Conservation (phyloP, 53 echinoderm and acorn worm genomes). For the Zoroaster sp. region DNA sequence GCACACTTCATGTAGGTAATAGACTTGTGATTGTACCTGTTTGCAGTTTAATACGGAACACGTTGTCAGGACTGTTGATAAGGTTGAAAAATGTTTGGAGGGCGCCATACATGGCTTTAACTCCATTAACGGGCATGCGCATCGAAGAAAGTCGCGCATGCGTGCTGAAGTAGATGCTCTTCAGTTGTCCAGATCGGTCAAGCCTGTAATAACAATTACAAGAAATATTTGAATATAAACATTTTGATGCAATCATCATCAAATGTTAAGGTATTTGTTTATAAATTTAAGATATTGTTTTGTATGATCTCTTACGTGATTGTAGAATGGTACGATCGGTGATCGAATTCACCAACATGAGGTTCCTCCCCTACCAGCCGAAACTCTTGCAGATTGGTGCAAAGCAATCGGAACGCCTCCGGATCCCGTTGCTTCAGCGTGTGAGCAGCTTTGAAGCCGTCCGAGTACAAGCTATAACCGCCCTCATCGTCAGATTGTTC, state of each 20-base stretch:
- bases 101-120: slow-evolving; percentile 51
- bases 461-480: slow-evolving; percentile 2
- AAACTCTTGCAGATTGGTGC: slow-evolving; percentile 27
- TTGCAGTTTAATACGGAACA: slow-evolving; percentile 42
- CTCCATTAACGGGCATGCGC: slow-evolving; percentile 46
- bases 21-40: no score
- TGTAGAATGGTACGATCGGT: not conserved
- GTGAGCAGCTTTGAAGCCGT: slow-evolving; percentile 40
- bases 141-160: slow-evolving; percentile 49
- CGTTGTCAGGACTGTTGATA: slow-evolving; percentile 48
- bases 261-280: not conserved
- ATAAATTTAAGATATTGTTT: not conserved
- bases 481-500: not conserved
- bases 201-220: not conserved
- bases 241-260: not conserved
- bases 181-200: not conserved
- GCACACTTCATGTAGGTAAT: no score
- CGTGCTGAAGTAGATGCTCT: slow-evolving; percentile 52
- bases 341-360: slow-evolving; percentile 29
- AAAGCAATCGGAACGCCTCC: slow-evolving; percentile 1
- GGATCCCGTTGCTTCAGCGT: slow-evolving; percentile 9
- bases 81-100: slow-evolving; percentile 19
- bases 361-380: slow-evolving; percentile 48
- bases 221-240: not conserved
- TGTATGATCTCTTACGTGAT: not conserved